A percentile compares a stretch with the other conserved stretches of the same genome.
These are phyloP conservation scores for Pelobates cultripes DNA, from an alignment of 2,797 vertebrate genomes.

Conservation along the genomic window DNA sequence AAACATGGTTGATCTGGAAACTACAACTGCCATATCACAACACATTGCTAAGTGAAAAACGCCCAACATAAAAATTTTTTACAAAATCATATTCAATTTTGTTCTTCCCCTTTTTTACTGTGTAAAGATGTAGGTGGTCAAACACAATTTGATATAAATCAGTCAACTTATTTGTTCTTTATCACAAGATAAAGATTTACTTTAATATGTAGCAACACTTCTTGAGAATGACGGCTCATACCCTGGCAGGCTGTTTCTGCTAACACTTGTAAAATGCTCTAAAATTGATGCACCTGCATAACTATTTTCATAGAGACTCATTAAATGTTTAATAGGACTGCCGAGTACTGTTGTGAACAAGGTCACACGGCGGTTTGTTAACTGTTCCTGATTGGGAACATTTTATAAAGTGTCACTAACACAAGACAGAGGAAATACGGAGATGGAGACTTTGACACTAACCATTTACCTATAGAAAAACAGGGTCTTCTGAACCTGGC, in stretches of 20 bases:
- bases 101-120: too few species aligned
- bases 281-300: conserved; percentile 55
- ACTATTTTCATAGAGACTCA: conserved; percentile 59
- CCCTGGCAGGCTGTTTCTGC: conserved; percentile 24
- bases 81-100: too few species aligned
- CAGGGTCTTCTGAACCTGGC: conserved; percentile 6
- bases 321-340: conserved; percentile 64
- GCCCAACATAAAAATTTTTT: too few species aligned
- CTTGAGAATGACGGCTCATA: conserved; percentile 20
- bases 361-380: conserved; percentile 59
- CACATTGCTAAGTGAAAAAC: too few species aligned
- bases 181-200: conserved; percentile 21
- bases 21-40: too few species aligned
- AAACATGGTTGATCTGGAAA: too few species aligned
- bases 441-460: conserved; percentile 55
- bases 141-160: neutral
- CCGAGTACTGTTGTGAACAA: conserved; percentile 39
- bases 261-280: conserved; percentile 56
- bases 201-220: conserved; percentile 8
- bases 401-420: conserved; percentile 65
- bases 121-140: conserved; percentile 3
- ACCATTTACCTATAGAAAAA: conserved; percentile 34
- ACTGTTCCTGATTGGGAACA: conserved; percentile 55
- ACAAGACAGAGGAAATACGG: conserved; percentile 58
- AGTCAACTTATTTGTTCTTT: conserved; percentile 1